Evolutionary conservation across 2,888 invertebrate species (phyloP).

Genomic region (Morpho deidamia): DNA sequence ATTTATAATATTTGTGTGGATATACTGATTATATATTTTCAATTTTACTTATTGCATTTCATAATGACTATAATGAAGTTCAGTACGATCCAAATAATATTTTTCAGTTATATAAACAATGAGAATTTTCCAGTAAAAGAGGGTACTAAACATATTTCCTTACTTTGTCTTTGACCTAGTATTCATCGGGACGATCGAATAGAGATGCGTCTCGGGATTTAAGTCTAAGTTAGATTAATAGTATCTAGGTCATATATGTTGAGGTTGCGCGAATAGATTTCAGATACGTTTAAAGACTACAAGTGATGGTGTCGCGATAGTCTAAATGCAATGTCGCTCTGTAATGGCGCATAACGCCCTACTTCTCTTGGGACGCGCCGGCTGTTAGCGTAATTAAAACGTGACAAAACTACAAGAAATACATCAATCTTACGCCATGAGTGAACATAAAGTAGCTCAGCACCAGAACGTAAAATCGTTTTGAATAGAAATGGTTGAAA

Average conservation of each 20-base stretch:
- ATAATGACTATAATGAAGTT: too few relatives aligned
- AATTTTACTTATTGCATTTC: too few relatives aligned
- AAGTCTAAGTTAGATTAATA: not conserved
- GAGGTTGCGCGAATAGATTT: constrained; percentile 1
- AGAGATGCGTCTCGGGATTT: not conserved
- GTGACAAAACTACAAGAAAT: constrained; percentile 59
- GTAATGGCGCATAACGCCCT: constrained; percentile 58
- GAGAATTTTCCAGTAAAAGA: not conserved
- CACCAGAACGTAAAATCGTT: constrained; percentile 7
- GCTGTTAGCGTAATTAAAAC: constrained; percentile 77
- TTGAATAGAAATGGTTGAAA: not conserved
- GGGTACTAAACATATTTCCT: not conserved
- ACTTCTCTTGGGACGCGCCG: constrained; percentile 56
- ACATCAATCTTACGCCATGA: constrained; percentile 40
- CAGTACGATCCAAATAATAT: too few relatives aligned
- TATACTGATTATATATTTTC: too few relatives aligned
- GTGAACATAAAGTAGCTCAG: constrained; percentile 36
- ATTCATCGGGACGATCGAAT: not conserved
- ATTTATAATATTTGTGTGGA: too few relatives aligned
- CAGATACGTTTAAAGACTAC: constrained; percentile 14
- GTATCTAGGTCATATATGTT: constrained; percentile 5
- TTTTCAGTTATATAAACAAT: not conserved
- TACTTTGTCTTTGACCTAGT: not conserved
- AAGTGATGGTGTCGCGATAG: constrained; percentile 24
- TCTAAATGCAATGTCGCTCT: constrained; percentile 50